These are phyloP conservation scores for Chascanopsetta lugubris DNA, from an alignment of 2,113 vertebrate genomes.

Conservation along the genomic window DNA sequence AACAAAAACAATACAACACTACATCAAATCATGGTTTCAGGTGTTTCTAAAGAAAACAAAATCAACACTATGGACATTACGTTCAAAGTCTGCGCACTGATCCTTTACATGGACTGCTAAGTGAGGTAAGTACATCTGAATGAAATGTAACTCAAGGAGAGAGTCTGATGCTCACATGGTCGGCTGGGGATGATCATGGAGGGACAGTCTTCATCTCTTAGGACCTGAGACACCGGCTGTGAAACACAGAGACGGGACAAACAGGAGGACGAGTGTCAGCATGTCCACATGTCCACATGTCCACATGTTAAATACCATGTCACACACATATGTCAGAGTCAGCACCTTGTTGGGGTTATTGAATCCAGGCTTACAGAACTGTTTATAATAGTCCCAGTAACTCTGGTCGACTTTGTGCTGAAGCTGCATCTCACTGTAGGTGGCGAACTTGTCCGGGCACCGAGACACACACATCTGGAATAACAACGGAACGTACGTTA, in stretches of 20 bases:
- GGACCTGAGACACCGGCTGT: slow-evolving; percentile 84
- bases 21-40: too few species aligned
- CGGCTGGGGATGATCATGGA: slow-evolving; percentile 89
- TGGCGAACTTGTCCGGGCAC: slow-evolving; percentile 90
- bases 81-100: too few species aligned
- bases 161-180: slow-evolving; percentile 83
- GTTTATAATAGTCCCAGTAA: slow-evolving; percentile 88
- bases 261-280: background rate
- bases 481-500: slow-evolving; percentile 2
- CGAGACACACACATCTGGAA: slow-evolving; percentile 89
- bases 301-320: background rate
- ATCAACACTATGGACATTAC: too few species aligned
- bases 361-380: slow-evolving; percentile 89
- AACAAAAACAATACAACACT: too few species aligned
- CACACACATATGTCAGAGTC: background rate
- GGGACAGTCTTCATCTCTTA: slow-evolving; percentile 90
- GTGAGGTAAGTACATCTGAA: too few species aligned
- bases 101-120: too few species aligned
- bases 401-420: slow-evolving; percentile 73
- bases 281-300: background rate
- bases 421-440: slow-evolving; percentile 87
- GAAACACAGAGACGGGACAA: slow-evolving; percentile 30
- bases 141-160: background rate
- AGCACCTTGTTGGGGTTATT: slow-evolving; percentile 85
- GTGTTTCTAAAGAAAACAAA: too few species aligned